These are phyloP conservation scores for Sapajus apella DNA, from an alignment of 2,113 vertebrate species.

Conservation along the genomic window DNA sequence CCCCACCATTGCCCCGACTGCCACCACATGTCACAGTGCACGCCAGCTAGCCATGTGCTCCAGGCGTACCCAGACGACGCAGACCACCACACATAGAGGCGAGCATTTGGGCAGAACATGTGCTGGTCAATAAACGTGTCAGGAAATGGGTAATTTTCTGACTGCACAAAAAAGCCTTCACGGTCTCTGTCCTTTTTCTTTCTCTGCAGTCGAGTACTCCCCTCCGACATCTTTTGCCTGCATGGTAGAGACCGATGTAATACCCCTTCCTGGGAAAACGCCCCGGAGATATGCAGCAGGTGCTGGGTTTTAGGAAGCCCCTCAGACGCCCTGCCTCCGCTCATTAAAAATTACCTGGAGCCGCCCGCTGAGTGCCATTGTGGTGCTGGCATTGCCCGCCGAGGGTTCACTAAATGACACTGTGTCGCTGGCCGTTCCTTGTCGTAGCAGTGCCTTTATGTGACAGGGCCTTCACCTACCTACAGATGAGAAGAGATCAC, in stretches of 20 bases:
- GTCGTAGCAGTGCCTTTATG: background rate
- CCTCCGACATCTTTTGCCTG: background rate
- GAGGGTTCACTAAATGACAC: background rate
- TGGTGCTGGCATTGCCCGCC: background rate
- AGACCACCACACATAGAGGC: background rate
- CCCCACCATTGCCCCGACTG: constrained; percentile 15
- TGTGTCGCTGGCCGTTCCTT: background rate
- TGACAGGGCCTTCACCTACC: background rate
- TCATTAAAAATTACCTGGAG: background rate
- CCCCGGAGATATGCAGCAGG: too few species aligned
- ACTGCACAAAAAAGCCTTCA: background rate
- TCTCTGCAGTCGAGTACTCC: background rate
- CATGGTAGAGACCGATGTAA: background rate
- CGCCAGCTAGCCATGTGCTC: background rate
- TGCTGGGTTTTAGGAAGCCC: background rate
- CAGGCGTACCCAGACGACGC: rapidly evolving
- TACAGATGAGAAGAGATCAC: background rate
- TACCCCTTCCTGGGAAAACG: background rate
- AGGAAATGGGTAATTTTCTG: too few species aligned
- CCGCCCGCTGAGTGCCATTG: background rate
- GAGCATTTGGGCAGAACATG: too few species aligned
- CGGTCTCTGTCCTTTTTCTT: background rate
- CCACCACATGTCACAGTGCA: background rate
- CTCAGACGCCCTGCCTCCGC: background rate
- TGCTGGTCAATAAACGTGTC: background rate